A percentile compares a stretch with the other conserved stretches of the same genome.
These are phyloP conservation scores for Micronycteris hirsuta DNA, from an alignment of 2,113 vertebrate genomes.

Conservation along the genomic window DNA sequence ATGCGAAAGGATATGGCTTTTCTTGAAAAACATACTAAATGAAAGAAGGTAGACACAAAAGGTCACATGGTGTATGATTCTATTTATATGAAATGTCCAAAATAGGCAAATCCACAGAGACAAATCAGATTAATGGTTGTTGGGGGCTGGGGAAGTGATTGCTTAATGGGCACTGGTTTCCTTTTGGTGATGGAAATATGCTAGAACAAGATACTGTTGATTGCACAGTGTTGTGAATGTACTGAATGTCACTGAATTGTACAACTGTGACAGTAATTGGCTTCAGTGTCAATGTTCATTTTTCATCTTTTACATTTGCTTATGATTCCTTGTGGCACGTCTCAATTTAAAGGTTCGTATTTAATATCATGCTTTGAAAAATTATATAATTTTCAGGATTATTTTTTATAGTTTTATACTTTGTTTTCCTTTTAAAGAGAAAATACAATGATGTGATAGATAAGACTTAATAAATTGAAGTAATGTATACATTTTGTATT, in stretches of 20 bases:
- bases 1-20: conserved; percentile 28
- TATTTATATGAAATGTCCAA: neutral
- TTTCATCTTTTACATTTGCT: conserved; percentile 28
- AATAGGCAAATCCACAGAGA: neutral
- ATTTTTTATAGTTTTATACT: conserved; percentile 69
- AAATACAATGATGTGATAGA: conserved; percentile 55
- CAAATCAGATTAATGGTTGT: neutral
- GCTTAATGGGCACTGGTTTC: neutral
- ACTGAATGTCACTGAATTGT: neutral
- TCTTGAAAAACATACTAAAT: conserved; percentile 10
- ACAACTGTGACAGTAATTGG: neutral
- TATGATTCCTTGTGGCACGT: conserved; percentile 15
- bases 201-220: neutral
- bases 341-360: conserved; percentile 24
- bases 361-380: conserved; percentile 54
- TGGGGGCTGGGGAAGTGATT: neutral
- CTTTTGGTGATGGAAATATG: neutral
- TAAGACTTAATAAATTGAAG: conserved; percentile 62
- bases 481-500: conserved; percentile 15
- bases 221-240: neutral
- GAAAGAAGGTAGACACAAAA: neutral
- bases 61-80: neutral
- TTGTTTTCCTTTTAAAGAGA: conserved; percentile 56
- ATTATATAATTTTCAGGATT: conserved; percentile 52
- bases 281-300: neutral